phyloP scores from a whole-genome alignment of 2,113 vertebrate genomes.

The Oreochromis aureus region DNA sequence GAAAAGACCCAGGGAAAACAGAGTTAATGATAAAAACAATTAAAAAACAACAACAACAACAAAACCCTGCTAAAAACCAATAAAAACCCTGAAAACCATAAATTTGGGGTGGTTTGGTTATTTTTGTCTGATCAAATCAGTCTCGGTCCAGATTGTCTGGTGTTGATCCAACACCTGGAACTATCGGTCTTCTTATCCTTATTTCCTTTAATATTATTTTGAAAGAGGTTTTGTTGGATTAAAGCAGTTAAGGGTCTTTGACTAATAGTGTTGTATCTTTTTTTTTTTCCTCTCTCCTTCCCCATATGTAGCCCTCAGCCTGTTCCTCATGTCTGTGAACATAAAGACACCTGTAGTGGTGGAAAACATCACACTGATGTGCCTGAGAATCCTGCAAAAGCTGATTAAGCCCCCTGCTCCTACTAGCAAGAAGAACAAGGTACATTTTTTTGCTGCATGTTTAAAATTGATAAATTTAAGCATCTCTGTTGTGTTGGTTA shows the following conservation, averaged over 20 bases:
- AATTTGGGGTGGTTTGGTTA: neutral
- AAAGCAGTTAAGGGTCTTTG: neutral
- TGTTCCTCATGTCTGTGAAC: slow-evolving; percentile 98
- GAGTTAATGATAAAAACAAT: no score
- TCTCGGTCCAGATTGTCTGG: neutral
- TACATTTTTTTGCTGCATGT: slow-evolving; percentile 24
- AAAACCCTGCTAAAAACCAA: neutral
- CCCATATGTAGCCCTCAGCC: slow-evolving; percentile 80
- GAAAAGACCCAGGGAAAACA: neutral
- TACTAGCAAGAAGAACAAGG: slow-evolving; percentile 99
- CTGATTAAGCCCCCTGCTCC: slow-evolving; percentile 94
- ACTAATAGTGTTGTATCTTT: neutral
- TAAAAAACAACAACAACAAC: no score
- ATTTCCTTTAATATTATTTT: neutral
- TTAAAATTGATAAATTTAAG: neutral
- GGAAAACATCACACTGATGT: slow-evolving; percentile 98
- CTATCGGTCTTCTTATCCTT: neutral
- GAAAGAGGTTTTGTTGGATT: neutral
- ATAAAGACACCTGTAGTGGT: slow-evolving; percentile 98
- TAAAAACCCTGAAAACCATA: neutral
- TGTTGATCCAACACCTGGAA: neutral
- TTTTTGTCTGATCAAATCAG: neutral
- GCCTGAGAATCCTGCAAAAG: slow-evolving; percentile 94
- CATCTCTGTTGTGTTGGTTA: neutral
- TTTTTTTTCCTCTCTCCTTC: neutral